Evolutionary conservation across 2,888 invertebrate species (phyloP).

Genomic region (Cataglyphis albicans): DNA sequence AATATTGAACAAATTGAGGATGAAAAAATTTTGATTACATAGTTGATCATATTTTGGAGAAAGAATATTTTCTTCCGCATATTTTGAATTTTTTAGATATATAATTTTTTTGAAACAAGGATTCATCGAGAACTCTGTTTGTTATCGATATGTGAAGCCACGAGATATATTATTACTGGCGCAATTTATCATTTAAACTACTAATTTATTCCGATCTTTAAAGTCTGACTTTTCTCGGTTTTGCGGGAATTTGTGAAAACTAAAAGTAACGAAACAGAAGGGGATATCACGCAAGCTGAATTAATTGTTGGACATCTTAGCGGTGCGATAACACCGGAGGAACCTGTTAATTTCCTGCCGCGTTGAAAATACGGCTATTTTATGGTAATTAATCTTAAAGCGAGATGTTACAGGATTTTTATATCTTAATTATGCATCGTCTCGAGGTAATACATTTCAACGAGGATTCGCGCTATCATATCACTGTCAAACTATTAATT

Average conservation of each 20-base stretch:
- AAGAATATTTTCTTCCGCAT: background rate
- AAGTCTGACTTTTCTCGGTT: conserved; percentile 38
- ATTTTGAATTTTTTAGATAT: background rate
- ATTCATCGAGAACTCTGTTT: background rate
- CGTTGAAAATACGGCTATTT: conserved; percentile 50
- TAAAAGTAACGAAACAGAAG: conserved; percentile 43
- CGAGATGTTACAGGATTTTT: conserved; percentile 47
- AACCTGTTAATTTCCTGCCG: conserved; percentile 52
- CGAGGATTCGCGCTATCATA: background rate
- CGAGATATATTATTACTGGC: background rate
- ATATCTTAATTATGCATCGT: conserved; percentile 54
- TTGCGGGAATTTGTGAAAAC: conserved; percentile 28
- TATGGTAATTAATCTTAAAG: conserved; percentile 49
- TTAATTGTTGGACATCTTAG: conserved; percentile 55
- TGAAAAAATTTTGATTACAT: background rate
- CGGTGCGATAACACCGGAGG: conserved; percentile 48
- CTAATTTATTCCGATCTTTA: conserved; percentile 37
- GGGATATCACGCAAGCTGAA: conserved; percentile 47
- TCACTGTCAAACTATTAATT: background rate
- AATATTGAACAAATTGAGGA: background rate
- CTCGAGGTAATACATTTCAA: conserved; percentile 28
- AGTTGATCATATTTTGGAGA: background rate
- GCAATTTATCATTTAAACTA: background rate
- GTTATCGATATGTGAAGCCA: background rate
- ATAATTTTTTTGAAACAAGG: background rate